Base-by-base conservation (phyloP, 2,888 invertebrate genomes). In the Seladonia tumulorum region DNA sequence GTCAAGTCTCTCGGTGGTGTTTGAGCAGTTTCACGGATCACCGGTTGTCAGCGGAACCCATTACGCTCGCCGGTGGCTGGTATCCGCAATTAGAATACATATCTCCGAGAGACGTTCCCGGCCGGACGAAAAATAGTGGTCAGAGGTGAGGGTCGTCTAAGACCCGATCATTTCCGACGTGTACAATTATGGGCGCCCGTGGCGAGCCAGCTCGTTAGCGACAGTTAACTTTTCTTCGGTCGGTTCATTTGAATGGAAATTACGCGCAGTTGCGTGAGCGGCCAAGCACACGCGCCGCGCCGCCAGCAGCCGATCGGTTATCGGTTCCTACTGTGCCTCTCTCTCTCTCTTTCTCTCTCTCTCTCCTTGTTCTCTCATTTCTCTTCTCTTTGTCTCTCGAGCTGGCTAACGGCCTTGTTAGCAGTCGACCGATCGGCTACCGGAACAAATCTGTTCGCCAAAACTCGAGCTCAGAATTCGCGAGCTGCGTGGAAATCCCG, bases 11-110 rank as follows among this genome's bases (percentile, higher is more conserved):
- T 45, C 70, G 88, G 85, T 89, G n/a, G 60, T 25, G 60, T 60
- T 5, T 0, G 88, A 49, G 89, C 89, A 89, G 90, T 92, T 91
- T 93, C 92, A 91, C 88, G 90, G 90, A 92, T 90, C 92, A 90
- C 84, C 87, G 89, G 87, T 87, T 90, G 90, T 91, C 90, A 80
- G 87, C 88, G 84, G 85, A 85, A 81, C 82, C 85, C 87, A 90
- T 92, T 90, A 90, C 83, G 82, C 80, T 90, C 78, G 3, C 73
- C 89, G 85, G 70, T 81, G 82, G 82, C 78, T 25, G 42, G 29
- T 73, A 42, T 22, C 71, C 45, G 76, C 35, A 22, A 57, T 57
- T 68, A 80, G 45, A 39, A 70, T 47, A 53, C 53, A 53, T 22
- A 68, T 57, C 73, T 79, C 25, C 8, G 42, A 25, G 42, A 25